phyloP scores from a whole-genome alignment of 1,140 invertebrate genomes.

The Monomorium pharaonis region DNA sequence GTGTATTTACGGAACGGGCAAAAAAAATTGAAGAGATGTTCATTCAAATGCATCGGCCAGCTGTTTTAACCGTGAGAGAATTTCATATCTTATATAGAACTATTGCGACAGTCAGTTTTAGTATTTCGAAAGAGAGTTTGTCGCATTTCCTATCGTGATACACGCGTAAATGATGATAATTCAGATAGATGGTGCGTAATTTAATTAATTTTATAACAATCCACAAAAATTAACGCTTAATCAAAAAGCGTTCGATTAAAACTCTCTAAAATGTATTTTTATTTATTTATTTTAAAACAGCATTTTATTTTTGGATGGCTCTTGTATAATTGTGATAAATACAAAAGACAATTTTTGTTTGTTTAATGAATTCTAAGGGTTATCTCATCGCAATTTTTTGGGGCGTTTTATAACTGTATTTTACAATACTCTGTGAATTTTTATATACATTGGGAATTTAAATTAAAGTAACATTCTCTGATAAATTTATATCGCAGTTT shows the following conservation, averaged over 20 bases:
- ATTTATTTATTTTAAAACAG: not conserved
- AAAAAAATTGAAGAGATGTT: slow-evolving; percentile 12
- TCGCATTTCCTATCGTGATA: not conserved
- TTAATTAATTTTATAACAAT: not conserved
- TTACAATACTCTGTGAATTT: not conserved
- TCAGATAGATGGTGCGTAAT: not conserved
- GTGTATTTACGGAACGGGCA: not conserved
- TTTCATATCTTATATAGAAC: slow-evolving; percentile 1
- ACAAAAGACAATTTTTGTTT: not conserved
- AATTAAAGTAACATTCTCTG: not conserved
- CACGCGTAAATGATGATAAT: not conserved
- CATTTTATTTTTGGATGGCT: not conserved
- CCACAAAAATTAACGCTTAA: not conserved
- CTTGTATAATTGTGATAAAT: not conserved
- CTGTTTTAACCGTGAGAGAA: slow-evolving; percentile 60
- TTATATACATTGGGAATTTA: not conserved
- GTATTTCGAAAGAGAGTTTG: slow-evolving; percentile 6
- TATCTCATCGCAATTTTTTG: not conserved
- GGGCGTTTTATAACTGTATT: not conserved
- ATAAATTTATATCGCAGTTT: not conserved
- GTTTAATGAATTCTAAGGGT: slow-evolving; percentile 7
- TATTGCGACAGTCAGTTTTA: not conserved
- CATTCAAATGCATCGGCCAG: slow-evolving; percentile 12
- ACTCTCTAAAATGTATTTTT: not conserved
- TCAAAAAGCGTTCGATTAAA: not conserved